phyloP scores from a whole-genome alignment of 2,797 vertebrate genomes.

The Loris lydekkerianus region DNA sequence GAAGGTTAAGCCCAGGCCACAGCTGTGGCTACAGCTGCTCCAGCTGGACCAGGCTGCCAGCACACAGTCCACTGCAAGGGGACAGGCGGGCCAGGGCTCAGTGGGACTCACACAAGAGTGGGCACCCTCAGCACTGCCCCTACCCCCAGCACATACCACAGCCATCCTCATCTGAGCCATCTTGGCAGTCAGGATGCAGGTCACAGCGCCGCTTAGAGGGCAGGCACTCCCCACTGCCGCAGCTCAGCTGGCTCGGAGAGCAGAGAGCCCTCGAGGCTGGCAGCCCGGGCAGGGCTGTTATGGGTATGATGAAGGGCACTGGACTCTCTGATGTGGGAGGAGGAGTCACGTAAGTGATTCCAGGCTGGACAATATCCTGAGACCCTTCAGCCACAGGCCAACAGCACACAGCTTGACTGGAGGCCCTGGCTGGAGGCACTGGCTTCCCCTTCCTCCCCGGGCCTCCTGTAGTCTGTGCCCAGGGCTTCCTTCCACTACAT shows the following conservation, averaged over 20 bases:
- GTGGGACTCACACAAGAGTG: not conserved
- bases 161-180: constrained; percentile 92
- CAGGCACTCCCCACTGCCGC: constrained; percentile 93
- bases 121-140: not conserved
- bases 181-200: constrained; percentile 91
- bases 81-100: not conserved
- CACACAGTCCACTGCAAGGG: constrained; percentile 91
- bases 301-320: constrained; percentile 52
- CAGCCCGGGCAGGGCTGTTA: constrained; percentile 73
- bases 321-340: constrained; percentile 70
- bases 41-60: constrained; percentile 92
- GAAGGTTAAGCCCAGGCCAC: constrained; percentile 93
- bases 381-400: not conserved
- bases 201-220: constrained; percentile 90
- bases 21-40: constrained; percentile 94
- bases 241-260: constrained; percentile 92
- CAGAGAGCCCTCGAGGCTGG: constrained; percentile 86
- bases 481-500: not conserved
- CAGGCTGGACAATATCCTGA: not conserved
- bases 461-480: not conserved
- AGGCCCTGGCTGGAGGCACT: no score
- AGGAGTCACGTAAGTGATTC: not conserved
- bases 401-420: not conserved
- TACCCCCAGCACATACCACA: constrained; percentile 89
- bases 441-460: not conserved